These are phyloP conservation scores for Pollenia griseotomentosa DNA, from an alignment of 2,888 invertebrate species.

Conservation along the genomic window DNA sequence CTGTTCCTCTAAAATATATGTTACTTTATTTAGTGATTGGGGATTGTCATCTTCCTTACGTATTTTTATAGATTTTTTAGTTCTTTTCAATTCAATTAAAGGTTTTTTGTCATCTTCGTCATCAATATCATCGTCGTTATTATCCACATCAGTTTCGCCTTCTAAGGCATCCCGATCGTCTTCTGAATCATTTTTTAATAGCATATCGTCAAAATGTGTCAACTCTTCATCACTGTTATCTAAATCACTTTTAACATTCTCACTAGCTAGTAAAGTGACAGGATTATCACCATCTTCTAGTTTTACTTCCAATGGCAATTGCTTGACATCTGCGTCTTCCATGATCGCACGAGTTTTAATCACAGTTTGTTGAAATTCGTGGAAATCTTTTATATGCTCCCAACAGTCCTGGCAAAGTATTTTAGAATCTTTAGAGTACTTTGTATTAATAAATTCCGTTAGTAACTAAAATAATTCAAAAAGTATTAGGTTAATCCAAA, in stretches of 20 bases:
- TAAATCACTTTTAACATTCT: background rate
- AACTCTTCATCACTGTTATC: conserved; percentile 49
- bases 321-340: conserved; percentile 29
- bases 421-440: conserved; percentile 18
- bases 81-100: conserved; percentile 41
- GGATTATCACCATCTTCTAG: conserved; percentile 18
- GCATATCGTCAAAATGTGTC: conserved; percentile 43
- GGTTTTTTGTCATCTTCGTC: conserved; percentile 38
- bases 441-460: conserved; percentile 21
- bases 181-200: conserved; percentile 44
- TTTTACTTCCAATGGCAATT: conserved; percentile 30
- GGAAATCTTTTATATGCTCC: conserved; percentile 64
- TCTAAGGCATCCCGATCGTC: conserved; percentile 21
- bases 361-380: conserved; percentile 65
- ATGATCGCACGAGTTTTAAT: conserved; percentile 42
- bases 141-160: background rate
- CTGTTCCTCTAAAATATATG: background rate
- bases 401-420: conserved; percentile 60
- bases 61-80: conserved; percentile 16
- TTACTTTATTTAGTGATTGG: background rate
- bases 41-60: background rate
- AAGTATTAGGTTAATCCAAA: background rate
- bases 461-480: conserved; percentile 47
- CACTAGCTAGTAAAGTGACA: background rate
- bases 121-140: conserved; percentile 25